These are phyloP conservation scores for Tadarida brasiliensis DNA, from an alignment of 2,797 vertebrate genomes.

Conservation along the genomic window DNA sequence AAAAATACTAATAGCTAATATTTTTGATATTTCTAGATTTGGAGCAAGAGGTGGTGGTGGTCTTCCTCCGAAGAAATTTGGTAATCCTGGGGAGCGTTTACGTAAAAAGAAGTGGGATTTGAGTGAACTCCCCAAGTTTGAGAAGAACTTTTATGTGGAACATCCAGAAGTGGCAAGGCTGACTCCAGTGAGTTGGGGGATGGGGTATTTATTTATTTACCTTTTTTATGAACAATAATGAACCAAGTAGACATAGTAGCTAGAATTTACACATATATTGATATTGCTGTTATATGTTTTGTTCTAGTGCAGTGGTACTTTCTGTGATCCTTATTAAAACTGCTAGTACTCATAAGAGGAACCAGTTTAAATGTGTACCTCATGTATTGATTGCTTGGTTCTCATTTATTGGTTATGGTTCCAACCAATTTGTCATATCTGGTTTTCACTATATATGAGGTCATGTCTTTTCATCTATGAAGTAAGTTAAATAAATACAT, in stretches of 20 bases:
- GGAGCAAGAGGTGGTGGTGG: constrained; percentile 90
- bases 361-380: neutral
- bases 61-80: constrained; percentile 95
- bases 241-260: neutral
- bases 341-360: neutral
- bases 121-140: constrained; percentile 97
- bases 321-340: neutral
- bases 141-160: constrained; percentile 98
- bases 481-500: neutral
- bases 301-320: neutral
- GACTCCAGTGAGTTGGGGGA: constrained; percentile 89
- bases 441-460: neutral
- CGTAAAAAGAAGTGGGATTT: constrained; percentile 98
- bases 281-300: neutral
- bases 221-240: neutral
- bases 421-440: neutral
- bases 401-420: neutral
- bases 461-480: neutral
- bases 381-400: neutral
- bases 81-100: constrained; percentile 97
- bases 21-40: constrained; percentile 87
- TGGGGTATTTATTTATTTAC: neutral
- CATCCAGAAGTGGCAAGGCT: constrained; percentile 94
- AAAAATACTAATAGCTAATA: neutral
- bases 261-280: neutral